phyloP scores from a whole-genome alignment of 2,888 invertebrate genomes.

The Drosophila basisetae region DNA sequence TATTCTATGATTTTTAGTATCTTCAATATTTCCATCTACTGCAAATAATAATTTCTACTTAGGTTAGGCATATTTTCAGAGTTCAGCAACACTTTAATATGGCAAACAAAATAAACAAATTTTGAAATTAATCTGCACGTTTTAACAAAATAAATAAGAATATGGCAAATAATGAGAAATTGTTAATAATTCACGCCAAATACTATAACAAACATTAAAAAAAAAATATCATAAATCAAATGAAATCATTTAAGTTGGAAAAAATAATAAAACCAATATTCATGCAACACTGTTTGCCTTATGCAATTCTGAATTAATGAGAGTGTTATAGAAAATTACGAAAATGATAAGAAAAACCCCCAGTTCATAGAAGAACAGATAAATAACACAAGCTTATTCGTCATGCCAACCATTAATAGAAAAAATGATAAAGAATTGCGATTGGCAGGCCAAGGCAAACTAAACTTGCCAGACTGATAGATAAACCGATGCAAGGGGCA shows the following conservation, averaged over 20 bases:
- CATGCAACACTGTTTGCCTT: neutral
- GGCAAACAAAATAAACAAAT: neutral
- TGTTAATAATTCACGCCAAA: neutral
- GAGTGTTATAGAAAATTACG: too few species aligned
- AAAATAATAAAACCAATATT: neutral
- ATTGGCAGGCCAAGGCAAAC: neutral
- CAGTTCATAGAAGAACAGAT: neutral
- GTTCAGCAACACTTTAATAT: too few species aligned
- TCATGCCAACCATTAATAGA: too few species aligned
- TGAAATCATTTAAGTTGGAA: neutral
- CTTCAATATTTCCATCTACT: neutral
- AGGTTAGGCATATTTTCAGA: neutral
- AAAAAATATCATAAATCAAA: neutral
- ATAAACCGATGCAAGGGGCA: too few species aligned
- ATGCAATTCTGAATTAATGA: neutral
- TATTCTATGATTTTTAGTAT: neutral
- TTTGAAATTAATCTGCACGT: too few species aligned
- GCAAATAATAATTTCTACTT: neutral
- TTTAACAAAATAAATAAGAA: too few species aligned
- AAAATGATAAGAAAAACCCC: neutral
- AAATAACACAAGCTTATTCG: neutral
- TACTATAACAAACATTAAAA: too few species aligned
- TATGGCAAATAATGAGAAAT: too few species aligned
- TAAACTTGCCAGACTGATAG: neutral
- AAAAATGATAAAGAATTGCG: neutral